These are phyloP conservation scores for Hyperoplus immaculatus DNA, from an alignment of 2,797 vertebrate species.

Conservation along the genomic window DNA sequence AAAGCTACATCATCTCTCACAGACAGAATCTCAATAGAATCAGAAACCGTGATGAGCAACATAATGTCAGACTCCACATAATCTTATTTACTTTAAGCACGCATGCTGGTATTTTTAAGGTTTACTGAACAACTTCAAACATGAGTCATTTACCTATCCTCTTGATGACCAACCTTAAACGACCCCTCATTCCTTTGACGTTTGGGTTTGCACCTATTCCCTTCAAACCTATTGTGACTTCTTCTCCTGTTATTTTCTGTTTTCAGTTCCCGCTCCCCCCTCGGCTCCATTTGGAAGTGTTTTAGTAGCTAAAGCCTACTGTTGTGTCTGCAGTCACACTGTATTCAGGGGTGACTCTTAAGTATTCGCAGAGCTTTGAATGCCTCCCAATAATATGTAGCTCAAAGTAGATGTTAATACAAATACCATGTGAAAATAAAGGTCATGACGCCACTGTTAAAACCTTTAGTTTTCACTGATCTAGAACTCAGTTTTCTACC, in stretches of 20 bases:
- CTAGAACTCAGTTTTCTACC: too few relatives aligned
- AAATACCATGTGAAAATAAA: too few relatives aligned
- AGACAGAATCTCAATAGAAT: too few relatives aligned
- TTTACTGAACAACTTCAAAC: too few relatives aligned
- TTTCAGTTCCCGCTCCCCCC: neutral
- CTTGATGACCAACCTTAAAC: neutral
- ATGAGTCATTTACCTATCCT: neutral
- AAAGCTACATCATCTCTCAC: too few relatives aligned
- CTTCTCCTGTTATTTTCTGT: neutral
- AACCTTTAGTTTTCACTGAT: too few relatives aligned
- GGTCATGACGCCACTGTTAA: too few relatives aligned
- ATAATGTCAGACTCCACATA: too few relatives aligned
- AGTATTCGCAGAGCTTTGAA: slow-evolving; percentile 52
- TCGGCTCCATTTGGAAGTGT: slow-evolving; percentile 22
- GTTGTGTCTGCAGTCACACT: slow-evolving; percentile 30
- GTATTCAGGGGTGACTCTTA: slow-evolving; percentile 19
- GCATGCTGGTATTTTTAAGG: too few relatives aligned
- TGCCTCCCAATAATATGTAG: slow-evolving; percentile 47
- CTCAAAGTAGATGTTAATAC: too few relatives aligned
- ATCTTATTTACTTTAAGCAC: too few relatives aligned
- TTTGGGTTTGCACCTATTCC: neutral
- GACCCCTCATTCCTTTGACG: neutral
- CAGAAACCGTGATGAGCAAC: too few relatives aligned
- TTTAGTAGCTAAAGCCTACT: slow-evolving; percentile 1
- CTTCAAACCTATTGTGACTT: neutral